Base-by-base conservation (phyloP, 30 jellyfish, hydroid and myxozoan genomes). In the Haliclystus octoradiatus region DNA sequence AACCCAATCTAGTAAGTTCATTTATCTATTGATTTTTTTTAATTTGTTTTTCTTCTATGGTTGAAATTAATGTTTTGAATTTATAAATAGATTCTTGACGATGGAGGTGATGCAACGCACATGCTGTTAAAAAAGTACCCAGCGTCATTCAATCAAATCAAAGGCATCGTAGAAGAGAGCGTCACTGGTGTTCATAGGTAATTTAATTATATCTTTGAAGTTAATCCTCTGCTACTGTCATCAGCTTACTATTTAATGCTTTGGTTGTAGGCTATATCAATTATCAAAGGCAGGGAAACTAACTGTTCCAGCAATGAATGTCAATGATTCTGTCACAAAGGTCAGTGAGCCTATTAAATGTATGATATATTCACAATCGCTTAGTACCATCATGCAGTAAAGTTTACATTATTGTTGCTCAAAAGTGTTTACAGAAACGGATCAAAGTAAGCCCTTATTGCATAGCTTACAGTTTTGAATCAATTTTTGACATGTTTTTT, bases 121-220 rank as follows among this genome's bases (percentile, higher is more conserved):
- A 27, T 81, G 79, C 68, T 87, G 86, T 72, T 87, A 3, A 87
- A 80, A 68, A 80, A 81, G 78, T 87, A 73, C 72, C 97, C 97
- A 27, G 68, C 77, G 33, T 77, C 85, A n/a, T 87, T 87, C 78
- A 80, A 87, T 69, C 94, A 87, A 33, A 34, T 87, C 63, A 87
- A 87, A 31, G 97, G 97, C 5, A 87, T 87, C 67, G 97, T 87
- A 2, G 97, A 87, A 70, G 94, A 79, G 52, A 87, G 97, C 64
- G 94, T 81, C 63, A 79, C 94, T 26, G 97, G 97, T 19, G 97
- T 87, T 3, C 94, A 87, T 50, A 87, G 97, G 97, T 87, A 52
- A 46, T 65, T 25, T 50, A 3, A n/a, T 33, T 32, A 28, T 23
- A 23, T 33, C 31, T 61, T 32, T n/a, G 24, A 31, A n/a, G 26